A percentile compares a stretch with the other conserved stretches of the same genome.
phyloP scores from a whole-genome alignment of 2,113 vertebrate genomes.

The Herpailurus yagouaroundi region DNA sequence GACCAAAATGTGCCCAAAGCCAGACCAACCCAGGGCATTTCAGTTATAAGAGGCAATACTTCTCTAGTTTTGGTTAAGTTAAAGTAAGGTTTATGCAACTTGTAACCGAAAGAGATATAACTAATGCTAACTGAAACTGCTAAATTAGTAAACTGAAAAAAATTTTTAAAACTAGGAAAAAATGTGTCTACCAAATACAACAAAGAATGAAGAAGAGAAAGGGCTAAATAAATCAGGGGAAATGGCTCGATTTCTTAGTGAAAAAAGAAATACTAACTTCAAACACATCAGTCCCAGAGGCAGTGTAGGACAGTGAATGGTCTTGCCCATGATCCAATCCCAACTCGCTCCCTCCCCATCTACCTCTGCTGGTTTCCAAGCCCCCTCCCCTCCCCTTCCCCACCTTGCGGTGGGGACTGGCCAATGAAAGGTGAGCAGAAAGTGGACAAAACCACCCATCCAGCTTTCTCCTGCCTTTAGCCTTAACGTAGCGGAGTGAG shows the following conservation, averaged over 20 bases:
- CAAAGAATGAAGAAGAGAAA: not conserved
- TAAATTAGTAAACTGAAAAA: not conserved
- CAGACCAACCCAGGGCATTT: not conserved
- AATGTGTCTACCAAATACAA: constrained; percentile 2
- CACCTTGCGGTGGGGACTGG: not conserved
- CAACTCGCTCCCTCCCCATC: not conserved
- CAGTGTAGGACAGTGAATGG: rapidly evolving
- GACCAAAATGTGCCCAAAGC: not conserved
- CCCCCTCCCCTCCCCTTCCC: not conserved
- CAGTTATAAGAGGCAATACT: not conserved
- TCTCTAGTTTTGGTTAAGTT: not conserved
- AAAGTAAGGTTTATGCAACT: not conserved
- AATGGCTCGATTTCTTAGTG: not conserved
- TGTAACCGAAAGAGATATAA: not conserved
- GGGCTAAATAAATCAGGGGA: not conserved
- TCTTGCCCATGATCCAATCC: not conserved
- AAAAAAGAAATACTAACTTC: not conserved
- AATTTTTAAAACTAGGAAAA: not conserved
- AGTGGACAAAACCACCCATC: not conserved
- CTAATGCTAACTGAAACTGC: not conserved
- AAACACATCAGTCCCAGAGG: not conserved
- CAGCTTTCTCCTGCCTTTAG: not conserved
- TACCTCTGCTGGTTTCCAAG: not conserved
- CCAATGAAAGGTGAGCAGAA: not conserved
- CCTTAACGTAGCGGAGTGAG: not conserved